Evolutionary conservation across 2,113 vertebrate genomes (phyloP), one percentile per base, ranked within the genome.

Genomic region (Calidris pugnax): DNA sequence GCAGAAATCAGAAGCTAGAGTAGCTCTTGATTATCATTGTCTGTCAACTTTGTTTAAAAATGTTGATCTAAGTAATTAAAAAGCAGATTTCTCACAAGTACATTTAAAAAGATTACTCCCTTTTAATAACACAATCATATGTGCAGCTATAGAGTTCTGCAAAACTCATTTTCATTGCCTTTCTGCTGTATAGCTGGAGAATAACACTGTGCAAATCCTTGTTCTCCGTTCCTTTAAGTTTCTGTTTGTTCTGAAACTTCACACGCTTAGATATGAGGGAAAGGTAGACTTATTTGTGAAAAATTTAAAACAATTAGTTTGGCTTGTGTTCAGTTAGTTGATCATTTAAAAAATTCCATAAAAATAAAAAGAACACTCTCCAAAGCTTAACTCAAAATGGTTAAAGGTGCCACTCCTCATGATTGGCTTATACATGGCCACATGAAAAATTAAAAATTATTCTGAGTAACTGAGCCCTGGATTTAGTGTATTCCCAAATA

Each of bases 171-270:
- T 87, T 85, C 50, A 14, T 60, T 82, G 33, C 33, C 41, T 43
- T 72, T 4, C 63, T 91, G 56, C 39, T 66, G n/a, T n/a, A 43
- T 72, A 56, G 30, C 48, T 86, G 67, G 63, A 88, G 75, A 96
- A 33, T 51, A 93, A 89, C 20, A 56, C 35, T 19, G 17, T 88
- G 32, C 32, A 90, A 94, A 90, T 85, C 48, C 75, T 64, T 66
- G 13, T 67, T 73, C 63, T 91, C 45, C 77, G 32, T 90, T 91
- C n/a, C 82, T 89, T 85, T 90, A 74, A 71, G 35, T 77, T 91
- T 95, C 75, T 93, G 10, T 50, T 90, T 90, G 77, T 55, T 91
- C 32, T 96, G 59, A 95, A 80, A 83, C 24, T 86, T 95, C 87
- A 83, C 50, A 83, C 77, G 72, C 55, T 95, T 96, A 87, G 79